Conservation (phyloP, 37 sponge, comb jelly and placozoan species). For the Eunapius fragilis region DNA sequence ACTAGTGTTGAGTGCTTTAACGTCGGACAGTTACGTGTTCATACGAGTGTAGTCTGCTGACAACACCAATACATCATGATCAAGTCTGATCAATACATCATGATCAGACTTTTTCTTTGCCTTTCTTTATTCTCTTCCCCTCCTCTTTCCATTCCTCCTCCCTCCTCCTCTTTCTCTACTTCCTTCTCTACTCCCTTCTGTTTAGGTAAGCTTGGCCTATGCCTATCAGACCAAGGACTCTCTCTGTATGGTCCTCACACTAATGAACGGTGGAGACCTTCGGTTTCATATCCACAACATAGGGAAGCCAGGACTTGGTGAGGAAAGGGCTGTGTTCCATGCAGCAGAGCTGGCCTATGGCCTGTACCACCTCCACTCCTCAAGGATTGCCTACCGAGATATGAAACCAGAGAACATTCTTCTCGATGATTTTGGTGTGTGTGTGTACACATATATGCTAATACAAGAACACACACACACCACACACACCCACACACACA, state of each 20-base stretch:
- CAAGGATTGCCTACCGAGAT: slow-evolving; percentile 95
- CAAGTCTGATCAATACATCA: too few relatives aligned
- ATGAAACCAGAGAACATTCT: slow-evolving; percentile 99
- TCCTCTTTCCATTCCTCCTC: not conserved
- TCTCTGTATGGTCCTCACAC: slow-evolving; percentile 95
- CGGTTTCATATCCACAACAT: slow-evolving; percentile 97
- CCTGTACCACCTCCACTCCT: slow-evolving; percentile 85
- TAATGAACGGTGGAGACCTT: slow-evolving; percentile 98
- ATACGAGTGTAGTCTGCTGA: too few relatives aligned
- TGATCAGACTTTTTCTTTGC: too few relatives aligned
- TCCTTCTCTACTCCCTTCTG: not conserved
- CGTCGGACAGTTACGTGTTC: too few relatives aligned
- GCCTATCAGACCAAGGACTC: slow-evolving; percentile 95
- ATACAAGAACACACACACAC: too few relatives aligned
- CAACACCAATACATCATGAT: too few relatives aligned
- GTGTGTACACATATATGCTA: too few relatives aligned
- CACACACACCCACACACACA: too few relatives aligned
- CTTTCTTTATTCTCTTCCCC: too few relatives aligned
- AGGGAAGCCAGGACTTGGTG: slow-evolving; percentile 70
- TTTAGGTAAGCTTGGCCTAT: slow-evolving; percentile 90
- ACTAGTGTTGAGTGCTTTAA: too few relatives aligned
- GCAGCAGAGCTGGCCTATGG: slow-evolving; percentile 94
- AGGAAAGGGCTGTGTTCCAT: slow-evolving; percentile 89
- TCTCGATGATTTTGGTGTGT: slow-evolving; percentile 88
- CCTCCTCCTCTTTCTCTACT: too few relatives aligned